Evolutionary conservation across 2,888 invertebrate genomes (phyloP).

Genomic region (Phalangium opilio): DNA sequence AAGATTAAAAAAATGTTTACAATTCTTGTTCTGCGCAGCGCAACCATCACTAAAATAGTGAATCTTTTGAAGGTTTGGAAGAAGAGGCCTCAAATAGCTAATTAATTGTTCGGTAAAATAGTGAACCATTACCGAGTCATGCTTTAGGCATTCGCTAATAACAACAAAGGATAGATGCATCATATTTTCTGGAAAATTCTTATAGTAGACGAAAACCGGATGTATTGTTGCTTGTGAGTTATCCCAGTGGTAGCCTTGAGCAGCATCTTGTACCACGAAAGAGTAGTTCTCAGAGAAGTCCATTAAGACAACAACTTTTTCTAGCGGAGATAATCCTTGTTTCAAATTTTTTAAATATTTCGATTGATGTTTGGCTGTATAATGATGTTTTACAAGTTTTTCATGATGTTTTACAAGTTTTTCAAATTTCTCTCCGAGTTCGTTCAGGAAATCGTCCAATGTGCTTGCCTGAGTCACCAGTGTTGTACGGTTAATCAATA

Average conservation of each 20-base stretch:
- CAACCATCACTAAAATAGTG: no score
- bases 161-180: constrained; percentile 3
- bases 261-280: constrained; percentile 20
- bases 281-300: constrained; percentile 23
- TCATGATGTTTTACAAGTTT: no score
- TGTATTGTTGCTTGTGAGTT: constrained; percentile 18
- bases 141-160: constrained; percentile 16
- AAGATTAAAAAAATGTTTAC: constrained; percentile 18
- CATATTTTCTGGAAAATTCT: not conserved
- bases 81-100: constrained; percentile 4
- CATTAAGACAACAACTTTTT: constrained; percentile 11
- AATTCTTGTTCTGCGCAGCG: no score
- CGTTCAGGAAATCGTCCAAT: not conserved
- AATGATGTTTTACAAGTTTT: no score
- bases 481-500: not conserved
- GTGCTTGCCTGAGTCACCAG: not conserved
- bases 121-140: constrained; percentile 17
- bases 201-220: constrained; percentile 11
- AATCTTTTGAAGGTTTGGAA: constrained; percentile 8
- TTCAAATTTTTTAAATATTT: not conserved
- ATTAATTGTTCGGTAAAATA: constrained; percentile 9
- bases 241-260: constrained; percentile 21
- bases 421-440: no score
- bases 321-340: not conserved
- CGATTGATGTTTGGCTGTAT: no score